Conservation (phyloP, 2,888 invertebrate species). For the Choristoneura rosaceana region DNA sequence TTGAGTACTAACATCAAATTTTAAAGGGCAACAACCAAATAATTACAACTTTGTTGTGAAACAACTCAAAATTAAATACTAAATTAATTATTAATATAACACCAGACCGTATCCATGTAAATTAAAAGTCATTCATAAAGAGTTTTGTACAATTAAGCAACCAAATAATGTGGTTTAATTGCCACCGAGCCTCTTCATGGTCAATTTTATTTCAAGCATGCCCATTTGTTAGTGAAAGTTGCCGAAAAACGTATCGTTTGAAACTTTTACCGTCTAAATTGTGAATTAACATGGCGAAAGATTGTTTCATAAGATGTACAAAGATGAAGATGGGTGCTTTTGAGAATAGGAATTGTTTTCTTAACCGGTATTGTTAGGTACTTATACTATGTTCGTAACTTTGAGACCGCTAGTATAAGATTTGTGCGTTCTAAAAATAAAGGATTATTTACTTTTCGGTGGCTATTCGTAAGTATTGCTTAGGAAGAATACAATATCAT, state of each 20-base stretch:
- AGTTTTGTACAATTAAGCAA: slow-evolving; percentile 18
- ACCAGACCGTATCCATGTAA: not conserved
- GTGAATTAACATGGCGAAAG: slow-evolving; percentile 19
- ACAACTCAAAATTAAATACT: not conserved
- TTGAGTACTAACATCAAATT: no score
- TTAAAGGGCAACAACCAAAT: no score
- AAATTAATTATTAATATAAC: not conserved
- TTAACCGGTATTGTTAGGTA: not conserved
- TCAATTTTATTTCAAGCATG: slow-evolving; percentile 19
- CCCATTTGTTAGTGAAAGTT: slow-evolving; percentile 35
- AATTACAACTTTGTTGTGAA: not conserved
- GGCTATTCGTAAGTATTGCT: no score
- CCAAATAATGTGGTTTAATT: slow-evolving; percentile 24
- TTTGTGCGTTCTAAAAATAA: no score
- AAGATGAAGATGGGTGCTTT: not conserved
- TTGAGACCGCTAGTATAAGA: no score
- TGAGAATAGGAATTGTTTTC: slow-evolving; percentile 3
- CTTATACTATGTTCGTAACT: not conserved
- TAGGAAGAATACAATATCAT: no score
- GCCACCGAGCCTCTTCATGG: not conserved
- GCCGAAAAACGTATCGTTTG: slow-evolving; percentile 25
- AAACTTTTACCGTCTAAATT: slow-evolving; percentile 37
- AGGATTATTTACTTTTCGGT: no score
- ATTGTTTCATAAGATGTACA: slow-evolving; percentile 9
- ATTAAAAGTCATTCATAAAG: slow-evolving; percentile 11